Conservation (phyloP, 2,888 invertebrate species). For the Meandrusa payeni region DNA sequence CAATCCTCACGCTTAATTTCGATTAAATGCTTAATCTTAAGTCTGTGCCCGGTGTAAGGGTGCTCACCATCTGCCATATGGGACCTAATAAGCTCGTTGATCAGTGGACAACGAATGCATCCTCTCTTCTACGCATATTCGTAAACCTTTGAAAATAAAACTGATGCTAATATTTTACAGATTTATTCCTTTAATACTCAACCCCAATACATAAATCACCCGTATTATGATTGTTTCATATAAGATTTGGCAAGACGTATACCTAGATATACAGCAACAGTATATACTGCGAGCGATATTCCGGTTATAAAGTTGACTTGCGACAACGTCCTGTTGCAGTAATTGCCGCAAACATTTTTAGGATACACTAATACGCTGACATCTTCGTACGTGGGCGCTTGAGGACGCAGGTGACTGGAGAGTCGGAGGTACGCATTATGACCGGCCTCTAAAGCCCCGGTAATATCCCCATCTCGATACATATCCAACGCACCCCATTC, state of each 20-base stretch:
- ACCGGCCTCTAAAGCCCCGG: slow-evolving; percentile 65
- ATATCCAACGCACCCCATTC: slow-evolving; percentile 72
- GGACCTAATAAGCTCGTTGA: too few relatives aligned
- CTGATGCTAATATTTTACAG: too few relatives aligned
- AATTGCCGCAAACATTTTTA: slow-evolving; percentile 37
- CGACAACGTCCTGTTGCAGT: slow-evolving; percentile 39
- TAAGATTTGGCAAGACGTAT: slow-evolving; percentile 37
- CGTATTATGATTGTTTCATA: slow-evolving; percentile 32
- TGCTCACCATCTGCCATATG: too few relatives aligned
- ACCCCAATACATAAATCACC: too few relatives aligned
- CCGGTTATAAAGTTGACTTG: slow-evolving; percentile 44
- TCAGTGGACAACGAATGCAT: too few relatives aligned
- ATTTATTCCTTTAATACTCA: too few relatives aligned
- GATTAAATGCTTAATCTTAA: too few relatives aligned
- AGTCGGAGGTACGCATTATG: slow-evolving; percentile 61
- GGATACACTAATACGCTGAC: slow-evolving; percentile 42
- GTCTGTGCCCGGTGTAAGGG: too few relatives aligned
- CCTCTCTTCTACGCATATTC: too few relatives aligned
- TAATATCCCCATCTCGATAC: slow-evolving; percentile 67
- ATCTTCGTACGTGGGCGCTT: slow-evolving; percentile 64
- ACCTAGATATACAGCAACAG: slow-evolving; percentile 41
- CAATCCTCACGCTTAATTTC: too few relatives aligned
- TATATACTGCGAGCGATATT: slow-evolving; percentile 40
- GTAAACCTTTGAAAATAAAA: too few relatives aligned
- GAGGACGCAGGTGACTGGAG: slow-evolving; percentile 58